Conservation (phyloP, 2,113 vertebrate genomes). For the Corythaeola cristata region DNA sequence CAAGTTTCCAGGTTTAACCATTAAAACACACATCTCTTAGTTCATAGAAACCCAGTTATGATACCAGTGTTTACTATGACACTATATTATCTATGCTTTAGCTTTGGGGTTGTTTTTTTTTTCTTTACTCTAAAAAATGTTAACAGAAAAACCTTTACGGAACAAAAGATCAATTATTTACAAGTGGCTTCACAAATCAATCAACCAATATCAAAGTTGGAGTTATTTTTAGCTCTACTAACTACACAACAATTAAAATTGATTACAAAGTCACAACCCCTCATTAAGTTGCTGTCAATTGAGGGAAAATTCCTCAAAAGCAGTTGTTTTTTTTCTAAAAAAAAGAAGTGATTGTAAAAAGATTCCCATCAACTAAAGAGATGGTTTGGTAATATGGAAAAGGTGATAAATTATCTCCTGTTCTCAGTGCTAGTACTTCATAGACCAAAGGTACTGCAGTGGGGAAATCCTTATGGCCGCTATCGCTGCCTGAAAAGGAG, state of each 20-base stretch:
- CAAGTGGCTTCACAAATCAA: slow-evolving; percentile 70
- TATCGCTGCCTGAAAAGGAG: not conserved
- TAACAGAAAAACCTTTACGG: slow-evolving; percentile 34
- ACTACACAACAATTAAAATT: slow-evolving; percentile 77
- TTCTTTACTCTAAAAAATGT: slow-evolving; percentile 38
- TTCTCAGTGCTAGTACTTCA: not conserved
- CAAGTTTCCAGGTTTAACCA: not conserved
- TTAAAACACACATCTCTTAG: not conserved
- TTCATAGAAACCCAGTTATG: not conserved
- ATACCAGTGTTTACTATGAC: not conserved
- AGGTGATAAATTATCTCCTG: slow-evolving; percentile 49
- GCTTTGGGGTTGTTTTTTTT: not conserved
- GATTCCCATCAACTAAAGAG: slow-evolving; percentile 61
- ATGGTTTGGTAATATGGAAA: slow-evolving; percentile 62
- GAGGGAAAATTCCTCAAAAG: slow-evolving; percentile 61
- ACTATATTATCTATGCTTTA: not conserved
- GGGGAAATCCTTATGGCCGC: not conserved
- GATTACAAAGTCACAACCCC: slow-evolving; percentile 72
- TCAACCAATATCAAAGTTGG: slow-evolving; percentile 67
- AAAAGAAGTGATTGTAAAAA: slow-evolving; percentile 38
- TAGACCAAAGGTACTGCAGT: not conserved
- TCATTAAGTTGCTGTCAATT: slow-evolving; percentile 66
- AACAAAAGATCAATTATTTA: slow-evolving; percentile 66
- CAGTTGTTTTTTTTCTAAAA: slow-evolving; percentile 37
- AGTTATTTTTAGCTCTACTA: slow-evolving; percentile 76